Conservation (phyloP, 2,888 invertebrate genomes). For the Cartodere bifasciata region DNA sequence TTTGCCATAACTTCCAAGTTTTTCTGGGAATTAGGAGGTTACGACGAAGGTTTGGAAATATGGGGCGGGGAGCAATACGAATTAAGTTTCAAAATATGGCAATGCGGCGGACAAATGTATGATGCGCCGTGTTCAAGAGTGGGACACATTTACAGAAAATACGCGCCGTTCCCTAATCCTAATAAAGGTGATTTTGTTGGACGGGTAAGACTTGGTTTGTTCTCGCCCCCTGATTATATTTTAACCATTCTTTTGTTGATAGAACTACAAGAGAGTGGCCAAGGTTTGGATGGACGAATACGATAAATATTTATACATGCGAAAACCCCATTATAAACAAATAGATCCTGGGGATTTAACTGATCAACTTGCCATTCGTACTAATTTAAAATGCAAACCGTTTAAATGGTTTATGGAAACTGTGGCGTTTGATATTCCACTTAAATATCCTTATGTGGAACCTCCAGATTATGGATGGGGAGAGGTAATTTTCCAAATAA, state of each 20-base stretch:
- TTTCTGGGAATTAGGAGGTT: conserved; percentile 95
- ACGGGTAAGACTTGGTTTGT: conserved; percentile 33
- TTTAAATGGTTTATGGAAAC: conserved; percentile 93
- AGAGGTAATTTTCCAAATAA: conserved; percentile 39
- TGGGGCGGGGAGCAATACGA: conserved; percentile 99
- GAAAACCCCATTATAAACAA: conserved; percentile 60
- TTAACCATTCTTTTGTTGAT: conserved; percentile 14
- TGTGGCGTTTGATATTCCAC: conserved; percentile 79
- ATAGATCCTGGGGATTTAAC: conserved; percentile 75
- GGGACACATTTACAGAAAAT: conserved; percentile 81
- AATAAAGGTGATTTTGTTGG: conserved; percentile 83
- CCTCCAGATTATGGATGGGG: conserved; percentile 75
- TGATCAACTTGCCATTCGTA: conserved; percentile 62
- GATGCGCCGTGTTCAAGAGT: conserved; percentile 90
- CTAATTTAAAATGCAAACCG: conserved; percentile 68
- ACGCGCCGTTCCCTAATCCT: conserved; percentile 81
- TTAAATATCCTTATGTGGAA: conserved; percentile 78
- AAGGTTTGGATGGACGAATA: conserved; percentile 99
- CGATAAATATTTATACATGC: conserved; percentile 68
- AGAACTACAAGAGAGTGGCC: conserved; percentile 87
- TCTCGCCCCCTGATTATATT: neutral
- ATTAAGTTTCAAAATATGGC: conserved; percentile 96
- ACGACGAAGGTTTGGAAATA: conserved; percentile 82
- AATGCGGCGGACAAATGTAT: conserved; percentile 85
- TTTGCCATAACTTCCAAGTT: conserved; percentile 85